Evolutionary conservation across 1,140 invertebrate species (phyloP).

Genomic region (Bombus ignitus): DNA sequence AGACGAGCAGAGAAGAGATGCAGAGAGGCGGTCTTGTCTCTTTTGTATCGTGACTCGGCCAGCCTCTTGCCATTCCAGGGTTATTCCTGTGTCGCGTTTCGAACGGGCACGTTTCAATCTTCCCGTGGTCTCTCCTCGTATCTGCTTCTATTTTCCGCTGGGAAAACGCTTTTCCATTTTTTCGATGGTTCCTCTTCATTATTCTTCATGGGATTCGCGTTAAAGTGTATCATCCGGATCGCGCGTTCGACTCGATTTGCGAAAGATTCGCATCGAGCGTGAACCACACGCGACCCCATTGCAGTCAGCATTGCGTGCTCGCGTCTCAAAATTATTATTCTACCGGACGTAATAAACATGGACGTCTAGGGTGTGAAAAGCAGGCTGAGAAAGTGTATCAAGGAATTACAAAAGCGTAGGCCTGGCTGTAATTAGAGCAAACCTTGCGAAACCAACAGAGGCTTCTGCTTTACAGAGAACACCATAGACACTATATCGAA

Average conservation of each 20-base stretch:
- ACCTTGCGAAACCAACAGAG: not conserved
- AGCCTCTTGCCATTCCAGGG: constrained; percentile 50
- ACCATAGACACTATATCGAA: constrained; percentile 78
- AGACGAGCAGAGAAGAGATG: constrained; percentile 29
- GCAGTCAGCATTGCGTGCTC: constrained; percentile 26
- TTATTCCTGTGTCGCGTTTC: constrained; percentile 51
- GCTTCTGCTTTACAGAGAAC: constrained; percentile 72
- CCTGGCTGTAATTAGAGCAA: too few relatives aligned
- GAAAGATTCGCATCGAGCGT: not conserved
- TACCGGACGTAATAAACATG: too few relatives aligned
- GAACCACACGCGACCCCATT: not conserved
- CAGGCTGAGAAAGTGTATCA: not conserved
- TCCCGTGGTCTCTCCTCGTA: not conserved
- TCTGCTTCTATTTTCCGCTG: constrained; percentile 2
- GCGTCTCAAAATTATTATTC: too few relatives aligned
- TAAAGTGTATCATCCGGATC: not conserved
- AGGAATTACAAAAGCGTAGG: not conserved
- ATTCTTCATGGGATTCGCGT: not conserved
- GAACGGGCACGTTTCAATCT: constrained; percentile 25
- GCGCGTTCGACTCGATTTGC: not conserved
- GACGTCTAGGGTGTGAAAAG: too few relatives aligned
- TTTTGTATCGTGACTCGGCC: constrained; percentile 41
- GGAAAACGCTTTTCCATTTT: not conserved
- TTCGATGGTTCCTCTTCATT: not conserved
- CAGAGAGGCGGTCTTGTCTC: constrained; percentile 21